Percentiles rank a stretch among this genome's conserved stretches.
phyloP scores from a whole-genome alignment of 2,797 vertebrate genomes.

The Lutjanus campechanus region DNA sequence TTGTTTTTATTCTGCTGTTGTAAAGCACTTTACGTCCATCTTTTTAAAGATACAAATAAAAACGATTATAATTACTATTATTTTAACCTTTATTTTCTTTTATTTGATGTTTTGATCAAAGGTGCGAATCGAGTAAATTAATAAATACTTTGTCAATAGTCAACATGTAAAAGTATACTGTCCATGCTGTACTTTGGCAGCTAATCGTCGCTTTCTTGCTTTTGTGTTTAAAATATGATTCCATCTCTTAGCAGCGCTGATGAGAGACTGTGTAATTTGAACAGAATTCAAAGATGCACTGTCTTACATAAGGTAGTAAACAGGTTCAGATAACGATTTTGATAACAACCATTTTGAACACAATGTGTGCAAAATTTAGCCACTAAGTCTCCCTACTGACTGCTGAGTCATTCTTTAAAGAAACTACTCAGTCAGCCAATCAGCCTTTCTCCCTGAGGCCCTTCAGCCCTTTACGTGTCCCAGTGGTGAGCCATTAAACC shows the following conservation, averaged over 20 bases:
- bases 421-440: constrained; percentile 44
- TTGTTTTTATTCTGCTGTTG: too few species aligned
- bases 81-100: background rate
- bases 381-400: background rate
- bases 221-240: background rate
- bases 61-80: too few species aligned
- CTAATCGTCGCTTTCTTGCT: background rate
- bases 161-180: background rate
- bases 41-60: too few species aligned
- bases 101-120: background rate
- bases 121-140: background rate
- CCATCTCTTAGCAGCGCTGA: background rate
- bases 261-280: background rate
- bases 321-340: constrained; percentile 7
- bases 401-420: constrained; percentile 64
- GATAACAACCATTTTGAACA: constrained; percentile 19
- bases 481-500: constrained; percentile 47
- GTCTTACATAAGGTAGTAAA: constrained; percentile 19
- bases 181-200: background rate
- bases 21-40: too few species aligned
- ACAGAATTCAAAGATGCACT: background rate
- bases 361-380: background rate
- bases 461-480: constrained; percentile 41
- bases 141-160: background rate
- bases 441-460: constrained; percentile 17